These are phyloP conservation scores for Corynorhinus townsendii DNA, from an alignment of 2,113 vertebrate genomes.

Conservation along the genomic window DNA sequence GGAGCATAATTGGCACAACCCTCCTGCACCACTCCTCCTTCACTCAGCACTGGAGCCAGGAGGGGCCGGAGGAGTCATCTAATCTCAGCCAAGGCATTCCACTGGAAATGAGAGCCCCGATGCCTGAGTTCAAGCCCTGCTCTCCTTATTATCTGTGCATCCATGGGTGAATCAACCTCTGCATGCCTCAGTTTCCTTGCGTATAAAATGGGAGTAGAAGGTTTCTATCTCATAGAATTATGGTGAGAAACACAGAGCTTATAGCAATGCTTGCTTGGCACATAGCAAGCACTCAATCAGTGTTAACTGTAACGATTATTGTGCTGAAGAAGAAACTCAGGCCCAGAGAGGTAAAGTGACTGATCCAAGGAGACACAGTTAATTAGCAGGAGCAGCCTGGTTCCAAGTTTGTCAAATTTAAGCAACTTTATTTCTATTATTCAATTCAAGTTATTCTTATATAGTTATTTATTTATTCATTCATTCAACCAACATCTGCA, in stretches of 20 bases:
- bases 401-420: not conserved
- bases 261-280: not conserved
- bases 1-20: not conserved
- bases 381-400: not conserved
- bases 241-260: not conserved
- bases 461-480: not conserved
- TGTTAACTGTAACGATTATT: not conserved
- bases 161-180: not conserved
- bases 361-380: not conserved
- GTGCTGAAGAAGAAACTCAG: not conserved
- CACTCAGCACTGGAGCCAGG: not conserved
- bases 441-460: not conserved
- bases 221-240: not conserved
- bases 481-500: not conserved
- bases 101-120: rapidly evolving
- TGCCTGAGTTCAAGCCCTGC: not conserved
- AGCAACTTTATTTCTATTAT: not conserved
- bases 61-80: not conserved
- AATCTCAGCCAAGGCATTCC: not conserved
- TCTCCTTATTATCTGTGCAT: not conserved
- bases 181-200: not conserved
- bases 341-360: not conserved
- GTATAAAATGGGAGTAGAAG: not conserved
- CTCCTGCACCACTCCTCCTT: not conserved
- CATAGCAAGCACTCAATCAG: not conserved